Base-by-base conservation (phyloP, 2,797 vertebrate genomes). In the Rhinophrynus dorsalis region DNA sequence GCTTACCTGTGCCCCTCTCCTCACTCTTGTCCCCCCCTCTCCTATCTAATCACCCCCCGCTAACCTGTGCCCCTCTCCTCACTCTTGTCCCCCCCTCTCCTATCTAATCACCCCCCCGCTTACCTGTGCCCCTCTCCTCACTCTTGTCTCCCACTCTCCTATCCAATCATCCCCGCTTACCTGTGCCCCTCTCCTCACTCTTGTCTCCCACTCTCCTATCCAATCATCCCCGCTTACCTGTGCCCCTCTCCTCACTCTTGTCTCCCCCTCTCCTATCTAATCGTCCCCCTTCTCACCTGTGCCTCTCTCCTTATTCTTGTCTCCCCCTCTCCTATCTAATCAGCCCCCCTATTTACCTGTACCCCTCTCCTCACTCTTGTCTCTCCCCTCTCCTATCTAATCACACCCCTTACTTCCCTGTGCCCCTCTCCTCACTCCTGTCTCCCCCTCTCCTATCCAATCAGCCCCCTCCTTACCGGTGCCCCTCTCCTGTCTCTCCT, bases 201-300 rank as follows among this genome's bases (percentile, higher is more conserved):
- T 5, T 30, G 29, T 17, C 38, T 17, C 38, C 17, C 8, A 15
- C 15, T 17, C 15, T 17, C 38, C 15, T 24, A 4, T 23, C 45
- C 37, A 5, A 1, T 6, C 10, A 12, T 1, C 35, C 5, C 3
- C 15, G 37, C 37, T 1, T 13, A 37, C 3, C 13, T 12, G 4
- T 12, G 6, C 8, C 12, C 37, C 13, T 3, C 37, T n/a, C 6
- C 5, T 26, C 11, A 3, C 8, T 18, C 30, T 12, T 60, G 86
- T 88, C 84, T 48, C 10, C 10, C 44, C 18, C 9, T 47, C 44
- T 47, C 44, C 7, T 5, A n/a, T 8, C 17, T 7, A 2, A 18
- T 20, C 18, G 2, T 20, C 42, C 13, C 3, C 3, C 15, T 21
- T 17, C 42, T 17, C 21, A 2, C 1, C 29, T 29, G 8, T 44